Percentiles rank a stretch among this genome's conserved stretches.
Evolutionary conservation across 2,888 invertebrate species (phyloP).

Genomic region (Neoitamus cyanurus): DNA sequence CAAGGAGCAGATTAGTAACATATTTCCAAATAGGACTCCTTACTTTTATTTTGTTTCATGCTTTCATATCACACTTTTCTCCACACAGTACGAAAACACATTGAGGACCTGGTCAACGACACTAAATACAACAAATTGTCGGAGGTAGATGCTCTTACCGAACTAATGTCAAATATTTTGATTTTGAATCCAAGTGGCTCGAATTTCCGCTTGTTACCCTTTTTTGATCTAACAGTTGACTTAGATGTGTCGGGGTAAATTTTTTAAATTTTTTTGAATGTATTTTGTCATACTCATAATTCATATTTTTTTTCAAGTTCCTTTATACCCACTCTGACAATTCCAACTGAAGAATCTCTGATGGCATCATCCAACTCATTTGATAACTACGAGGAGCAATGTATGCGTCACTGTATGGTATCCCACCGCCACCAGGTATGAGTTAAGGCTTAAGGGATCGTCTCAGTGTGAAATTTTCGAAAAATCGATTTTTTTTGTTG

Average conservation of each 20-base stretch:
- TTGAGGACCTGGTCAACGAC: constrained; percentile 31
- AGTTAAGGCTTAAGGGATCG: too few relatives aligned
- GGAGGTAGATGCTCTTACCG: constrained; percentile 35
- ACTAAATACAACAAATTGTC: background rate
- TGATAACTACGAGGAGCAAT: background rate
- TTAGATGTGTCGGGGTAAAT: constrained; percentile 33
- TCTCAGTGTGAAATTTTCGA: too few relatives aligned
- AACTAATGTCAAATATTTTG: constrained; percentile 22
- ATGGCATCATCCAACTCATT: background rate
- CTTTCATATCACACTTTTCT: too few relatives aligned
- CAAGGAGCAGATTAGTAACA: too few relatives aligned
- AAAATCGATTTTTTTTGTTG: too few relatives aligned
- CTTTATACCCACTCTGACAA: background rate
- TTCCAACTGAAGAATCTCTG: background rate
- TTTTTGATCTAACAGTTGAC: constrained; percentile 47
- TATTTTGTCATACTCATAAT: background rate
- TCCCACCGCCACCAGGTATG: background rate
- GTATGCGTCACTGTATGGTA: background rate
- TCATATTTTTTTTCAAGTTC: background rate
- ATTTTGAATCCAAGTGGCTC: constrained; percentile 6
- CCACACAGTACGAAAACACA: background rate
- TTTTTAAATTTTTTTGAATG: background rate
- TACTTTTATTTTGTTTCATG: too few relatives aligned
- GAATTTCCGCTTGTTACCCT: constrained; percentile 22
- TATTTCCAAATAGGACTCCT: too few relatives aligned